Evolutionary conservation across 2,113 vertebrate species (phyloP).

Genomic region (Suncus etruscus): DNA sequence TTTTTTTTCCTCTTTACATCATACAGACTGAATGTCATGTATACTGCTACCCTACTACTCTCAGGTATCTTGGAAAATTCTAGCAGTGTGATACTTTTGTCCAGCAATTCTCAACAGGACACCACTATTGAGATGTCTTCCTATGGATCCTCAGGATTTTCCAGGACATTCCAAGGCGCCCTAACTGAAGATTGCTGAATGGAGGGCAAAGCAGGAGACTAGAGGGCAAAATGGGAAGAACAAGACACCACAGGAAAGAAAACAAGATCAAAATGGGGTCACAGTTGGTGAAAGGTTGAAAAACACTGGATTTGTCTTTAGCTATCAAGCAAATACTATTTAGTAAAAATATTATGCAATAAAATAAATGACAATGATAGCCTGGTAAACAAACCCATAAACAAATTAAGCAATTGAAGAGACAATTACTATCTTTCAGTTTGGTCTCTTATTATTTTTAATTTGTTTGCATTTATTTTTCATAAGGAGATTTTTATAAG

Average conservation of each 20-base stretch:
- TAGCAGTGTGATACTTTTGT: background rate
- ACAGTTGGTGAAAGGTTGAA: too few species aligned
- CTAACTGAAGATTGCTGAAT: too few species aligned
- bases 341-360: background rate
- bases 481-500: constrained; percentile 58
- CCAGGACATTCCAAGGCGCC: too few species aligned
- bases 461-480: constrained; percentile 72
- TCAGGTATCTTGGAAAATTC: background rate
- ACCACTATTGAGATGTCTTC: too few species aligned
- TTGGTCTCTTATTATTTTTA: constrained; percentile 15
- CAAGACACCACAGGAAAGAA: too few species aligned
- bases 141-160: too few species aligned
- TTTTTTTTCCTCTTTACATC: background rate
- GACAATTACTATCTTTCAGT: background rate
- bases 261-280: too few species aligned
- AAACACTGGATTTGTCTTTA: background rate
- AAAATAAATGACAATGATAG: background rate
- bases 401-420: constrained; percentile 36
- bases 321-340: background rate
- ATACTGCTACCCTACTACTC: background rate
- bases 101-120: too few species aligned
- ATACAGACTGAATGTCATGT: background rate
- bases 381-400: constrained; percentile 35
- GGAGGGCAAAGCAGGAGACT: too few species aligned
- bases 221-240: too few species aligned